Evolutionary conservation across 2,797 vertebrate species (phyloP).

Genomic region (Tamandua tetradactyla): DNA sequence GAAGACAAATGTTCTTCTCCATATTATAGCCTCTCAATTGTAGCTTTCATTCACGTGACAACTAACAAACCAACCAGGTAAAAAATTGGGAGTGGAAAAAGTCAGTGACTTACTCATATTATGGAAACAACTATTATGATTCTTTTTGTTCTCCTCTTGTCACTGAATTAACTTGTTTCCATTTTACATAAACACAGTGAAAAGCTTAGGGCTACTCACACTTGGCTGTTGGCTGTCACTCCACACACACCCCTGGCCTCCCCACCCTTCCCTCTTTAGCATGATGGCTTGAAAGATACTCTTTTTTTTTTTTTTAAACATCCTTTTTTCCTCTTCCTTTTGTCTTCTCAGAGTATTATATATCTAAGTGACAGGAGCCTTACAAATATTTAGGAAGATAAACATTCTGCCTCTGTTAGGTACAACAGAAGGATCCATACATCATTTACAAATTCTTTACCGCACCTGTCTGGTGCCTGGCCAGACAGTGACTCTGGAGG

Average conservation of each 20-base stretch:
- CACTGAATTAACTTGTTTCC: conserved; percentile 42
- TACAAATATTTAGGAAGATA: conserved; percentile 65
- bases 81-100: not conserved
- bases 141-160: not conserved
- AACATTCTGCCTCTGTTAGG: conserved; percentile 46
- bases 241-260: not conserved
- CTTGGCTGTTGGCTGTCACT: not conserved
- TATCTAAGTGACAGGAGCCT: conserved; percentile 56
- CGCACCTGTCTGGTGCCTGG: not conserved
- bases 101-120: not conserved
- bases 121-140: not conserved
- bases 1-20: not conserved
- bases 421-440: not conserved
- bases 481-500: not conserved
- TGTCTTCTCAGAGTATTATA: conserved; percentile 44
- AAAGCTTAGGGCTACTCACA: not conserved
- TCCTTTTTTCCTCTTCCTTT: not conserved
- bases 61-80: not conserved
- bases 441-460: conserved; percentile 10
- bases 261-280: not conserved
- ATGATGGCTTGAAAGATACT: conserved; percentile 5
- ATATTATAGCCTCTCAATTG: not conserved
- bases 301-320: conserved; percentile 5
- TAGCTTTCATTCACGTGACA: not conserved
- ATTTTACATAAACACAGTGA: not conserved